Evolutionary conservation across 2,113 vertebrate species (phyloP).

Genomic region (Elgaria multicarinata): DNA sequence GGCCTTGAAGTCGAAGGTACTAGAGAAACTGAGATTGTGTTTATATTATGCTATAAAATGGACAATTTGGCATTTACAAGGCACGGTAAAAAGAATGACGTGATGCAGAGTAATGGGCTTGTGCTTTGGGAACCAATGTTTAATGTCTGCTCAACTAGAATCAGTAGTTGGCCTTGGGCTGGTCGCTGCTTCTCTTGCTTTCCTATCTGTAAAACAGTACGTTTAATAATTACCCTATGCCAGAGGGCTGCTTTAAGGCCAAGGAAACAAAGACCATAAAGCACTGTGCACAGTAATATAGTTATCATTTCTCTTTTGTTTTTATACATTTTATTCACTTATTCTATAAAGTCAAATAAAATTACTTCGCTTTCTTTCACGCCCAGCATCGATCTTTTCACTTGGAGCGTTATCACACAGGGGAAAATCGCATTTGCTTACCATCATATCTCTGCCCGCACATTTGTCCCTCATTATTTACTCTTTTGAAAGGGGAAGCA

Average conservation of each 20-base stretch:
- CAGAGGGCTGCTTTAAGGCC: too few relatives aligned
- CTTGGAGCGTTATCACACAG: too few relatives aligned
- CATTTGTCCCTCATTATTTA: too few relatives aligned
- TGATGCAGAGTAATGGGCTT: not conserved
- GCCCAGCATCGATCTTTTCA: too few relatives aligned
- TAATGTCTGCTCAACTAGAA: not conserved
- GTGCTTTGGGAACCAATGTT: not conserved
- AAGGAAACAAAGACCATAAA: not conserved
- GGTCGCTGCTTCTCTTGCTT: not conserved
- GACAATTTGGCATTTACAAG: constrained; percentile 1
- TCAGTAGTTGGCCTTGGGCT: not conserved
- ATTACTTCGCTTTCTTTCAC: not conserved
- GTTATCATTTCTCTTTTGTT: not conserved
- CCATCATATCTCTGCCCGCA: too few relatives aligned
- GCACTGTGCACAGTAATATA: not conserved
- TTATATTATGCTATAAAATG: not conserved
- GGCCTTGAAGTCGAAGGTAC: not conserved
- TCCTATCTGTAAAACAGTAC: not conserved
- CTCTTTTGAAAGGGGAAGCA: too few relatives aligned
- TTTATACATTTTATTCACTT: too few relatives aligned
- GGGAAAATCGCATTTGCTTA: too few relatives aligned
- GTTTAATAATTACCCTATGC: not conserved
- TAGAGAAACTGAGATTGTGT: not conserved
- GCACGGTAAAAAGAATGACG: not conserved
- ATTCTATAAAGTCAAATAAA: too few relatives aligned